phyloP scores from a whole-genome alignment of 1,140 invertebrate species.

The Tribolium madens region DNA sequence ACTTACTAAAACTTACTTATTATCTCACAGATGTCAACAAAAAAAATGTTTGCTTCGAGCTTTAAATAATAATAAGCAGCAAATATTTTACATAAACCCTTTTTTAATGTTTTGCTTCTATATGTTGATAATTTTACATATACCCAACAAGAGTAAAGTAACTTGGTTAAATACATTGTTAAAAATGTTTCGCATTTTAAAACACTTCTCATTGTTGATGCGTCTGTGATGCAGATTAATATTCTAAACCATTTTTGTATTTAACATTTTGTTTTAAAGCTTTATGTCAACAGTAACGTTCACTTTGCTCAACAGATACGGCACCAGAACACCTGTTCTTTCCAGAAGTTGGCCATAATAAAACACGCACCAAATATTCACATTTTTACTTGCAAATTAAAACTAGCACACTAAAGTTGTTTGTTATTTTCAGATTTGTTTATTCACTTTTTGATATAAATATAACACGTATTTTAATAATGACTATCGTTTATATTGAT shows the following conservation, averaged over 20 bases:
- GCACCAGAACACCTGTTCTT: background rate
- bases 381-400: background rate
- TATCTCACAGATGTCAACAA: background rate
- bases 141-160: background rate
- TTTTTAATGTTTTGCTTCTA: background rate
- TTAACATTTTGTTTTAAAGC: background rate
- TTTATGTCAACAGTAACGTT: background rate
- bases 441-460: too few relatives aligned
- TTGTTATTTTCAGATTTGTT: too few relatives aligned
- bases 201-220: conserved; percentile 4
- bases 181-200: conserved; percentile 11
- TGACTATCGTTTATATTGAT: conserved; percentile 9
- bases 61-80: background rate
- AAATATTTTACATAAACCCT: background rate
- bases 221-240: conserved; percentile 11
- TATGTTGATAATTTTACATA: background rate
- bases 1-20: conserved; percentile 1
- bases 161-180: background rate
- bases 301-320: background rate
- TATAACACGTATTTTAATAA: background rate
- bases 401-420: too few relatives aligned
- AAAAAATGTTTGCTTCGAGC: too few relatives aligned
- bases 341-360: background rate
- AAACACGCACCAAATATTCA: background rate
- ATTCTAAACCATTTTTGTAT: conserved; percentile 5